Conservation (phyloP, 2,113 vertebrate species). For the Periophthalmus modestus region DNA sequence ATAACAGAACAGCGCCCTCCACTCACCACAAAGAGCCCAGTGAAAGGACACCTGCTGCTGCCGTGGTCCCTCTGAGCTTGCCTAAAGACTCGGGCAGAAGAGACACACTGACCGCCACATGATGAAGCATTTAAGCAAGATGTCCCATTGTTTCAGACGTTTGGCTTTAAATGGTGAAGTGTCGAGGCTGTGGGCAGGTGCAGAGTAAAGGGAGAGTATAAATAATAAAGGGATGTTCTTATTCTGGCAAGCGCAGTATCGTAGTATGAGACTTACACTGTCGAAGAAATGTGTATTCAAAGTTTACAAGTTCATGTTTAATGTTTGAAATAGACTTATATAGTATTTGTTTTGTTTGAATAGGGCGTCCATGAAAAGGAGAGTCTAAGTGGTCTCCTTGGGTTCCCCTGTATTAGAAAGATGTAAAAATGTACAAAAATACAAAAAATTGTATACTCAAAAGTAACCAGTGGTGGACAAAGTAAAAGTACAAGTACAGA, state of each 20-base stretch:
- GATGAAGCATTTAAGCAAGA: slow-evolving; percentile 81
- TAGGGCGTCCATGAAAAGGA: no score
- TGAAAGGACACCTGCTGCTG: slow-evolving; percentile 83
- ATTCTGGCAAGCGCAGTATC: background rate
- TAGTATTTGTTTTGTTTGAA: no score
- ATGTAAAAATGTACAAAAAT: no score
- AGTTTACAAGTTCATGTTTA: background rate
- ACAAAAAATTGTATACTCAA: no score
- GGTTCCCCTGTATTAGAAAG: no score
- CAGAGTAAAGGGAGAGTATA: background rate
- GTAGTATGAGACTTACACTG: background rate
- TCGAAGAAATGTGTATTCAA: background rate
- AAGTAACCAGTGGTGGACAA: no score
- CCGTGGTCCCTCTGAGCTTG: slow-evolving; percentile 76
- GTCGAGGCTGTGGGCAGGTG: slow-evolving; percentile 22
- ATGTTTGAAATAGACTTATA: no score
- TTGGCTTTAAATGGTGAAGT: slow-evolving; percentile 62
- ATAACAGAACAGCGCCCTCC: slow-evolving; percentile 78
- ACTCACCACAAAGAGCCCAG: slow-evolving; percentile 75
- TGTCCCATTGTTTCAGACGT: slow-evolving; percentile 78
- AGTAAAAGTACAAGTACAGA: no score
- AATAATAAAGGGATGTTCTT: background rate
- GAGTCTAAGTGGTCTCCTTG: no score
- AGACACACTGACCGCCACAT: slow-evolving; percentile 74
- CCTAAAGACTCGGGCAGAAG: slow-evolving; percentile 70